Evolutionary conservation across 1,140 invertebrate genomes (phyloP).

Genomic region (Meloidogyne floridensis): DNA sequence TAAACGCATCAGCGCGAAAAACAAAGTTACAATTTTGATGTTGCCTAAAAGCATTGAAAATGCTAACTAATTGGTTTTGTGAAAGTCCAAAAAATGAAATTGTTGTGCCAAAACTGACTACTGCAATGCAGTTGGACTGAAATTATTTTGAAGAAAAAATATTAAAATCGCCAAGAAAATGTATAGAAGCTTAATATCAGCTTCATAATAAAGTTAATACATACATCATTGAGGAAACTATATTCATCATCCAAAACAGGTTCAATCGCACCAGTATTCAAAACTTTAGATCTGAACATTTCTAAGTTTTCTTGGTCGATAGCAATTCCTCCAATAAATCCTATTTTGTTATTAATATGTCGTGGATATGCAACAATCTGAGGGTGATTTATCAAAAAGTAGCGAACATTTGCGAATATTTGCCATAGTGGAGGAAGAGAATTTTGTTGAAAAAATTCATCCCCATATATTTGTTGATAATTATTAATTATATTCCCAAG

Average conservation of each 20-base stretch:
- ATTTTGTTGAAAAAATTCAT: neutral
- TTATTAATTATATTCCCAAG: too few species aligned
- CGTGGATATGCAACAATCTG: neutral
- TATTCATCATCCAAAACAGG: too few species aligned
- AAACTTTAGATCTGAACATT: neutral
- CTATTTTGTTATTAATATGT: neutral
- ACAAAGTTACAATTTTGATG: neutral
- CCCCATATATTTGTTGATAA: too few species aligned
- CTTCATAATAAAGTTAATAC: too few species aligned
- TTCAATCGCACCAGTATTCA: too few species aligned
- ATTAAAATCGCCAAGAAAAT: too few species aligned
- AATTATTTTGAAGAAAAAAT: neutral
- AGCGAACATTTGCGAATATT: neutral
- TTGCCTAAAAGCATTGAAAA: neutral
- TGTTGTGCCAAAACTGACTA: neutral
- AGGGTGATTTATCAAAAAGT: neutral
- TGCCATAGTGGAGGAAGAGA: neutral
- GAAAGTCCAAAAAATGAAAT: neutral
- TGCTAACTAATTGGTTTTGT: neutral
- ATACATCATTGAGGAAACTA: too few species aligned
- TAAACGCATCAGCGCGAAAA: neutral
- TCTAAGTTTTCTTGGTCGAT: neutral
- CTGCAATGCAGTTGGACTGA: neutral
- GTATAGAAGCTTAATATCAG: too few species aligned
- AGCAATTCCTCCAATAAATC: neutral